These are phyloP conservation scores for Ibidorhyncha struthersii DNA, from an alignment of 2,113 vertebrate genomes.

Conservation along the genomic window DNA sequence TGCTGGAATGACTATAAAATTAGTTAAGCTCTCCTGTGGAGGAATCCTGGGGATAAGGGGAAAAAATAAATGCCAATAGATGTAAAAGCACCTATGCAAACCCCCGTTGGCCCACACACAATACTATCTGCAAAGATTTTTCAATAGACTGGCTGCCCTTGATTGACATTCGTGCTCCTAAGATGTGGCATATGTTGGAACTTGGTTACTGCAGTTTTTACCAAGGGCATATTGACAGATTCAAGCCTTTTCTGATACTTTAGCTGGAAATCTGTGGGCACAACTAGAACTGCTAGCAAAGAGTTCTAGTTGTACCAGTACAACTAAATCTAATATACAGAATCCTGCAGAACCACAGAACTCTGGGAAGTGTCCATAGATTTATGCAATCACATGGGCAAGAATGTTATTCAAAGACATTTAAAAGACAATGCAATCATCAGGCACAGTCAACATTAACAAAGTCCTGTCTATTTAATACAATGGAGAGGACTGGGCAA, in stretches of 20 bases:
- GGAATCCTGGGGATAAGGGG: neutral
- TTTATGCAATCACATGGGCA: neutral
- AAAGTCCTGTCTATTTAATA: neutral
- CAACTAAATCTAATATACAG: neutral
- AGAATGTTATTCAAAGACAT: neutral
- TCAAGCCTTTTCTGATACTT: neutral
- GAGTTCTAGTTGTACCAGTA: neutral
- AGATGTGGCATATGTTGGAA: neutral
- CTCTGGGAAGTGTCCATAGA: neutral
- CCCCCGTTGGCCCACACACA: neutral
- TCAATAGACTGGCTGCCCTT: neutral
- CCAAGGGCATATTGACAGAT: neutral
- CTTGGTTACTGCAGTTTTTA: neutral
- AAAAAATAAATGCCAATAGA: neutral
- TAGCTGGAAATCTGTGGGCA: neutral
- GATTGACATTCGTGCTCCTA: neutral
- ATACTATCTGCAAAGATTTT: neutral
- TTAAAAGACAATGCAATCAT: neutral
- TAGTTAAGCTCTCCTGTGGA: neutral
- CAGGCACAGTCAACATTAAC: neutral
- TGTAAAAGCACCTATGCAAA: neutral
- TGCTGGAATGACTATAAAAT: neutral
- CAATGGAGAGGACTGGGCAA: neutral
- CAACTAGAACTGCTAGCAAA: neutral
- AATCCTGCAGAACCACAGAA: neutral